Base-by-base conservation (phyloP, 2,888 invertebrate species). In the Philereme transversata region DNA sequence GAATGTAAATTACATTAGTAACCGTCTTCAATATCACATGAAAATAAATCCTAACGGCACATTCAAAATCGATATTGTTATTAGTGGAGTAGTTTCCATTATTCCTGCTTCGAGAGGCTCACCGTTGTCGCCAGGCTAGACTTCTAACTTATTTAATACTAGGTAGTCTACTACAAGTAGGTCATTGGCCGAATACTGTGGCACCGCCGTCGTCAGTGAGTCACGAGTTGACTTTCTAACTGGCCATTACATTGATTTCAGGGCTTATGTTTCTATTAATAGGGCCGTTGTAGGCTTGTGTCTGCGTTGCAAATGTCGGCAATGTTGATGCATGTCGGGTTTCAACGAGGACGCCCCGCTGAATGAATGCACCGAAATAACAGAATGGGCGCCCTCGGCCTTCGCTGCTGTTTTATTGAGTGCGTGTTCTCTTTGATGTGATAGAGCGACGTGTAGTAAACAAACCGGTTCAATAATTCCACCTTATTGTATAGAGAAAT, bases 141-240 rank as follows among this genome's bases (percentile, higher is more conserved):
- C 50, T 55, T 56, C 51, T 60, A 54, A 66, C 64, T 57, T 66
- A 69, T 67, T 68, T 64, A 64, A 56, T 60, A 67, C 71, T 69
- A 69, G 57, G 73, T 66, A 78, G 76, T 76, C 73, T 75, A 77
- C 76, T 78, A 78, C 71, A 79, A 88, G 80, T 90, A 77, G 90
- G 89, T 89, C 90, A 86, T 84, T 88, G 90, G 85, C 90, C 90
- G 88, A 88, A 86, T 85, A 85, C 83, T 79, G 75, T 76, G 73
- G 71, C 78, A 81, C 76, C 22, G 47, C 46, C 57, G 56, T 36
- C 60, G 54, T 46, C 77, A 79, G 78, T 89, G 88, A 88, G 78
- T 88, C 86, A 88, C 78, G 72, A 73, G 75, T 83, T 84, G 78
- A 78, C 78, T 82, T 81, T 79, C 81, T 79, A 79, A 75, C 76